Evolutionary conservation across 2,113 vertebrate species (phyloP).

Genomic region (Ophthalmolycus amberensis): DNA sequence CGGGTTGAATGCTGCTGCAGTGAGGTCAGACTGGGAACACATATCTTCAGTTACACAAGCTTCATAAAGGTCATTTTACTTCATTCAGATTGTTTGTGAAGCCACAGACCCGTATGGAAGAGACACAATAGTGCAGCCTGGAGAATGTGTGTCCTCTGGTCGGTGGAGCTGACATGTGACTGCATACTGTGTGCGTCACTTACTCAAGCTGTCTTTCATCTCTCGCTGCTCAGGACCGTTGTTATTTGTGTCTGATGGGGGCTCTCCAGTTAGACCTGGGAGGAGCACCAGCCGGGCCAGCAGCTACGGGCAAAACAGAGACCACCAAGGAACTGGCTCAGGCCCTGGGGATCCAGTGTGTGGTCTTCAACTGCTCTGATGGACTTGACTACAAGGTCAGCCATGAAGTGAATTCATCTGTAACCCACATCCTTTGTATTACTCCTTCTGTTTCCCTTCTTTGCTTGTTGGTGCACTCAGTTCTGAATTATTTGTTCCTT

Average conservation of each 20-base stretch:
- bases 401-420: neutral
- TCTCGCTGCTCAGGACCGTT: constrained; percentile 83
- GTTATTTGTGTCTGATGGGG: constrained; percentile 91
- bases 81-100: neutral
- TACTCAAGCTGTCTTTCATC: neutral
- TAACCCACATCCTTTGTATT: neutral
- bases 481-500: neutral
- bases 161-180: neutral
- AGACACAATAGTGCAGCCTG: neutral
- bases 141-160: neutral
- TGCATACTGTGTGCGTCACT: neutral
- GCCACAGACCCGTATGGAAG: neutral
- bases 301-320: constrained; percentile 92
- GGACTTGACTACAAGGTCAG: constrained; percentile 92
- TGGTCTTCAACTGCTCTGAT: constrained; percentile 93
- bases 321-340: constrained; percentile 92
- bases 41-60: neutral
- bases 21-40: neutral
- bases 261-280: constrained; percentile 90
- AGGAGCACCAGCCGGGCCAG: constrained; percentile 90
- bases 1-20: neutral
- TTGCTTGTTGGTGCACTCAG: neutral
- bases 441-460: neutral
- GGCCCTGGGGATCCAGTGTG: constrained; percentile 91
- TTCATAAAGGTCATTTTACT: neutral